phyloP scores from a whole-genome alignment of 1,140 invertebrate species.

The Ganaspis sp. region DNA sequence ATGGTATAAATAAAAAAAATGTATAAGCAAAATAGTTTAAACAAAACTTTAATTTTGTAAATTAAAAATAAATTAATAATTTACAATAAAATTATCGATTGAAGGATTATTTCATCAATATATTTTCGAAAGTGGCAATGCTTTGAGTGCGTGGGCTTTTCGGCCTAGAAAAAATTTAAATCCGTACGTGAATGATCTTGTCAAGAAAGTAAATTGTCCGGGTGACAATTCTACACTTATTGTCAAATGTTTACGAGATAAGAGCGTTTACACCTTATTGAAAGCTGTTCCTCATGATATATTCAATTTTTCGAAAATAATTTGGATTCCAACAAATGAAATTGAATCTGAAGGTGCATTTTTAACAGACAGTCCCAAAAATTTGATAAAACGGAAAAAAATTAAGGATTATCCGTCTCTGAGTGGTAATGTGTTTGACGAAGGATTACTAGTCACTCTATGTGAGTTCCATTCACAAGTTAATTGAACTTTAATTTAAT shows the following conservation, averaged over 20 bases:
- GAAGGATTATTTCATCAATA: background rate
- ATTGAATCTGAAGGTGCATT: background rate
- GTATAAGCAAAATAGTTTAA: too few relatives aligned
- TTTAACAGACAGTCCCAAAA: background rate
- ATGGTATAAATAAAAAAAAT: too few relatives aligned
- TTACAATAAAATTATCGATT: background rate
- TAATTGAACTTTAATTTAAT: background rate
- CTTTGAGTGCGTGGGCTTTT: background rate
- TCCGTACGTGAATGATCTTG: background rate
- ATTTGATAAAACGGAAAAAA: background rate
- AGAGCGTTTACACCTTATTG: background rate
- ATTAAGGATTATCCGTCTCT: background rate
- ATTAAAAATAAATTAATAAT: too few relatives aligned
- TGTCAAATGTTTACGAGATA: background rate
- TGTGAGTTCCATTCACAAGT: background rate
- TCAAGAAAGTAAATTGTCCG: background rate
- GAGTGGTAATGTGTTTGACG: background rate
- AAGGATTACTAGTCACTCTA: background rate
- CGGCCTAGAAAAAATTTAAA: background rate
- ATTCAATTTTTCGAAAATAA: background rate
- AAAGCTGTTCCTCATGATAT: background rate
- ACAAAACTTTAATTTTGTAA: too few relatives aligned
- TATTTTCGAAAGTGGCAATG: constrained; percentile 1
- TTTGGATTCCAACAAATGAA: constrained; percentile 4
- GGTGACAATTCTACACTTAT: background rate